Evolutionary conservation across 2,113 vertebrate species (phyloP).

Genomic region (Mormyrus iriodes): DNA sequence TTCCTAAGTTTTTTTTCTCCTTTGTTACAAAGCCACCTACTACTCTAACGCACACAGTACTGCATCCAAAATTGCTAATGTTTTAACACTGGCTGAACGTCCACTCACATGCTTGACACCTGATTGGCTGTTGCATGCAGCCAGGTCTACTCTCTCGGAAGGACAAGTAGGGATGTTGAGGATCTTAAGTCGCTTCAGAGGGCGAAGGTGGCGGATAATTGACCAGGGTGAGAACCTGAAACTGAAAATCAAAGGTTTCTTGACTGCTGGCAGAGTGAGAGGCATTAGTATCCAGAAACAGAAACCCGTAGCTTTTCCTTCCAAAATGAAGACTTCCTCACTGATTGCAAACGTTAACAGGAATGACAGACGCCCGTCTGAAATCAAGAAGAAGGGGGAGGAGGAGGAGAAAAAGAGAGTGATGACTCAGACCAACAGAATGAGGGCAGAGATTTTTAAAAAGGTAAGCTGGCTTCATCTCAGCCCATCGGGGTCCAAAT

Average conservation of each 20-base stretch:
- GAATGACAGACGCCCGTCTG: conserved; percentile 66
- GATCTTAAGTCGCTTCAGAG: background rate
- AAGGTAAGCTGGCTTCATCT: conserved; percentile 61
- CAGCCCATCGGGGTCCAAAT: background rate
- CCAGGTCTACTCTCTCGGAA: background rate
- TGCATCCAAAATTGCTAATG: background rate
- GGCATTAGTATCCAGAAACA: background rate
- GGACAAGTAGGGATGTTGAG: background rate
- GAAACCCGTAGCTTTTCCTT: background rate
- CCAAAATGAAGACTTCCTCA: background rate
- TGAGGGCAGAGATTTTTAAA: conserved; percentile 77
- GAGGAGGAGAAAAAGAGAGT: conserved; percentile 76
- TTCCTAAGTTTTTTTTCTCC: background rate
- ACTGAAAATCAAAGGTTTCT: background rate
- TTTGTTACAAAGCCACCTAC: background rate
- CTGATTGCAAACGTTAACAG: conserved; percentile 47
- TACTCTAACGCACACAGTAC: background rate
- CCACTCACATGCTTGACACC: background rate
- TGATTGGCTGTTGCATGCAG: background rate
- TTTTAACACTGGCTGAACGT: background rate
- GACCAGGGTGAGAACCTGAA: background rate
- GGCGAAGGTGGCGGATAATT: background rate
- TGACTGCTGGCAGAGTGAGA: background rate
- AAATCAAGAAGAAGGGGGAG: conserved; percentile 73
- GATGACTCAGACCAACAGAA: conserved; percentile 69